These are phyloP conservation scores for Homarus americanus DNA, from an alignment of 1,140 invertebrate species.

Conservation along the genomic window DNA sequence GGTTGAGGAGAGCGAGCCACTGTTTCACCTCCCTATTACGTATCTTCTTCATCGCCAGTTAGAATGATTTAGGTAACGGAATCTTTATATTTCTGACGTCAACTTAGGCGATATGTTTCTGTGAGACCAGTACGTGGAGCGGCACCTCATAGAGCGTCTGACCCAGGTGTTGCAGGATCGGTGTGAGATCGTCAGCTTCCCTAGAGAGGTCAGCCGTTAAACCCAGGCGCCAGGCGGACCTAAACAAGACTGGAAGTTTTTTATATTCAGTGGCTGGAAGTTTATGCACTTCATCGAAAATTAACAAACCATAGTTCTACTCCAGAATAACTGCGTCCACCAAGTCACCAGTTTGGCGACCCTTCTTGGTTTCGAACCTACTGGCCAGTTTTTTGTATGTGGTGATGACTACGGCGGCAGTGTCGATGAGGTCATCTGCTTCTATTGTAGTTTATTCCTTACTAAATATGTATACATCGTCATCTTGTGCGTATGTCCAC, in stretches of 20 bases:
- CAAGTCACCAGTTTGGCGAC: too few relatives aligned
- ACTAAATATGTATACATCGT: not conserved
- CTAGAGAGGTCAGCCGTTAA: slow-evolving; percentile 15
- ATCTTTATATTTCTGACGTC: not conserved
- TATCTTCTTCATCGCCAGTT: not conserved
- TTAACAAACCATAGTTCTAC: not conserved
- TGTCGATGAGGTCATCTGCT: not conserved
- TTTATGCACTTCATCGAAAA: slow-evolving; percentile 41
- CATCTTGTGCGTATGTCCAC: not conserved
- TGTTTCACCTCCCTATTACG: not conserved
- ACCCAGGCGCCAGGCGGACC: slow-evolving; percentile 17
- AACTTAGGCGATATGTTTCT: not conserved
- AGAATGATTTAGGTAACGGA: not conserved
- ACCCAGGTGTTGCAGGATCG: not conserved
- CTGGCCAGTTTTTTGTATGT: not conserved
- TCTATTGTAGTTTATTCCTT: too few relatives aligned
- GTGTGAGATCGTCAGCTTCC: not conserved
- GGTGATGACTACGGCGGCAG: not conserved
- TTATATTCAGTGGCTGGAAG: slow-evolving; percentile 20
- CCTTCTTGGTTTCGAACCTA: not conserved
- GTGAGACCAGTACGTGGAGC: not conserved
- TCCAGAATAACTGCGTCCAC: too few relatives aligned
- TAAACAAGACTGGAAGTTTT: not conserved
- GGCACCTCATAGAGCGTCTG: not conserved
- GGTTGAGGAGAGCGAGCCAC: not conserved